Conservation (phyloP, 2,113 vertebrate genomes). For the Saguinus imperator region DNA sequence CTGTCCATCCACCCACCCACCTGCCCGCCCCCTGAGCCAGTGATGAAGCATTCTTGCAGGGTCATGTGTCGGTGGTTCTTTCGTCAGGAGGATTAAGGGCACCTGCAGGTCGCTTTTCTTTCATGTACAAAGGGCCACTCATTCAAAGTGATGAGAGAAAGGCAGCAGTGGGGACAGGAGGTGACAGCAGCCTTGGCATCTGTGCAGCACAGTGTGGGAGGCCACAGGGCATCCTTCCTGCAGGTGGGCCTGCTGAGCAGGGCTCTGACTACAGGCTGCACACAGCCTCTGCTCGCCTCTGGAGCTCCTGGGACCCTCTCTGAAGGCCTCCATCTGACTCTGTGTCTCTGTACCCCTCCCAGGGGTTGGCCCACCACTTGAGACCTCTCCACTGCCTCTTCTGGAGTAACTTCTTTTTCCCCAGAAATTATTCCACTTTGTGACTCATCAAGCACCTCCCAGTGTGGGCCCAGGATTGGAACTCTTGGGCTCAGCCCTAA, state of each 20-base stretch:
- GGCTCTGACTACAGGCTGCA: not conserved
- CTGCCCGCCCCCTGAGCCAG: not conserved
- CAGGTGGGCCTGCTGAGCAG: not conserved
- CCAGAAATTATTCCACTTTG: not conserved
- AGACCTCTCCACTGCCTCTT: not conserved
- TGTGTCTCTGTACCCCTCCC: not conserved
- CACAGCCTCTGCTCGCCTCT: not conserved
- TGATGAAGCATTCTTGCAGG: slow-evolving; percentile 55
- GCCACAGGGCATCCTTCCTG: slow-evolving; percentile 28
- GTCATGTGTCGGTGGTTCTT: not conserved
- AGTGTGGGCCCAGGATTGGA: not conserved
- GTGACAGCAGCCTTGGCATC: slow-evolving; percentile 29
- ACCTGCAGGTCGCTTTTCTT: slow-evolving; percentile 49
- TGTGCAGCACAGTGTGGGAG: not conserved
- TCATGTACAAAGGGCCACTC: slow-evolving; percentile 70
- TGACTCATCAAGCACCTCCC: not conserved
- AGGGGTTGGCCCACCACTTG: not conserved
- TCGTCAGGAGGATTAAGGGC: slow-evolving; percentile 57
- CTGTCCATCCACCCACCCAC: not conserved
- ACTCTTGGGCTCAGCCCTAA: not conserved
- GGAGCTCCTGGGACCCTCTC: not conserved
- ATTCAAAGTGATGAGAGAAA: slow-evolving; percentile 72
- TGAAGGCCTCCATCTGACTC: not conserved
- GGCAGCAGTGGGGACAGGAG: not conserved
- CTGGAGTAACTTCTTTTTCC: not conserved